Base-by-base conservation (phyloP, 2,888 invertebrate species). In the Papilio elwesi region DNA sequence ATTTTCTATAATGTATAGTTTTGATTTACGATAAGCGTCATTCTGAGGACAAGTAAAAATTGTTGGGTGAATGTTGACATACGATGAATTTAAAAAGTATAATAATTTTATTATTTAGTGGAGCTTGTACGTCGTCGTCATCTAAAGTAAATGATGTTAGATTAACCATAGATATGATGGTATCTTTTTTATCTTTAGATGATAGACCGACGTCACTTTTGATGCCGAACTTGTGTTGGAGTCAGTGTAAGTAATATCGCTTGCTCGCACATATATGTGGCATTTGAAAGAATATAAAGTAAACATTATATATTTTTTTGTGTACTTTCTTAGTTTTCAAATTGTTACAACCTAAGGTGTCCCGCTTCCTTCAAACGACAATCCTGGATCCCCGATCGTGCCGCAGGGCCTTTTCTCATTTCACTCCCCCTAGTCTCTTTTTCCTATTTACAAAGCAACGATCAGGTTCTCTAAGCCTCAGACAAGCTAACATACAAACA, bases 221-320 rank as follows among this genome's bases (percentile, higher is more conserved):
- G 13, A 73, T 85, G 13, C 91, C 90, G 0, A 64, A 84, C 69
- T 74, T 83, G 8, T 93, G 92, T 74, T 92, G 92, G 92, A 82
- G 70, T 64, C 74, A 76, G 71, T 77, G 92, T 92, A 79, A 89
- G 90, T 87, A 26, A 26, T 2, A 26, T 26, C 26, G 26, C n/a
- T n/a, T n/a, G n/a, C n/a, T n/a, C n/a, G n/a, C n/a, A n/a, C n/a
- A n/a, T n/a, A n/a, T n/a, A n/a, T n/a, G 26, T 26, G 1, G 26
- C 26, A 26, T 26, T 26, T 26, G 26, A 26, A 26, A 26, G 4
- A 26, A 4, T 26, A 26, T 26, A 26, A 26, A 26, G 26, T 26
- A 26, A 26, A 26, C 26, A n/a, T n/a, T n/a, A n/a, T n/a, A n/a
- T n/a, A n/a, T n/a, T n/a, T n/a, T n/a, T n/a, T n/a, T 26, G 26